Evolutionary conservation across 2,888 invertebrate species (phyloP).

Genomic region (Stramonita haemastoma): DNA sequence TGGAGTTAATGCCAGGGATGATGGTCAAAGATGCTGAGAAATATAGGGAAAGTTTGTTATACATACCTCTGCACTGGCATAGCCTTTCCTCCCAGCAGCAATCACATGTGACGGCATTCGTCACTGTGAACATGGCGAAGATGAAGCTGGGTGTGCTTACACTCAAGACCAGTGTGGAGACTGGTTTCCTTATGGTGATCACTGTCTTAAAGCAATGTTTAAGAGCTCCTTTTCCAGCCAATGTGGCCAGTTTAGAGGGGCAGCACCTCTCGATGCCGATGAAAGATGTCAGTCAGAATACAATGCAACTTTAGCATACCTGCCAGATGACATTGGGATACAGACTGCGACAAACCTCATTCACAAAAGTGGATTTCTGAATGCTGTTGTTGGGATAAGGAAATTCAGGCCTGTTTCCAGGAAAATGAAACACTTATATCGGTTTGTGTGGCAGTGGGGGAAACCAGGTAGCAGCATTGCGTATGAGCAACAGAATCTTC

Average conservation of each 20-base stretch:
- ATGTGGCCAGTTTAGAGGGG: background rate
- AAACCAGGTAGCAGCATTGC: constrained; percentile 25
- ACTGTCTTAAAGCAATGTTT: constrained; percentile 21
- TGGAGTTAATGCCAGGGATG: background rate
- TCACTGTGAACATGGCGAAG: constrained; percentile 20
- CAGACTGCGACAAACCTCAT: background rate
- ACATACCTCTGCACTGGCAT: background rate
- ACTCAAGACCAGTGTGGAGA: constrained; percentile 7
- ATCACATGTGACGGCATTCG: constrained; percentile 20
- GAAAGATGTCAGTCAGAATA: background rate
- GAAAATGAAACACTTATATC: constrained; percentile 10
- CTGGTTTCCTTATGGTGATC: constrained; percentile 19
- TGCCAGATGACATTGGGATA: background rate
- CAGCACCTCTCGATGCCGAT: background rate
- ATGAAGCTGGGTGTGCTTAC: constrained; percentile 19
- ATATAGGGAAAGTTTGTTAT: background rate
- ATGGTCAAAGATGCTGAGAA: background rate
- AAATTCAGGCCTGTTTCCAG: background rate
- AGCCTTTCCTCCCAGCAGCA: background rate
- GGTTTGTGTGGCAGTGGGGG: constrained; percentile 39
- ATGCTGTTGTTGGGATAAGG: constrained; percentile 1
- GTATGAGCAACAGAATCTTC: constrained; percentile 9
- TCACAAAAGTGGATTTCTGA: background rate
- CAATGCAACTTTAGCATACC: background rate
- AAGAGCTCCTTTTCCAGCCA: no score